Base-by-base conservation (phyloP, 2,113 vertebrate species). In the Mustelus asterias region DNA sequence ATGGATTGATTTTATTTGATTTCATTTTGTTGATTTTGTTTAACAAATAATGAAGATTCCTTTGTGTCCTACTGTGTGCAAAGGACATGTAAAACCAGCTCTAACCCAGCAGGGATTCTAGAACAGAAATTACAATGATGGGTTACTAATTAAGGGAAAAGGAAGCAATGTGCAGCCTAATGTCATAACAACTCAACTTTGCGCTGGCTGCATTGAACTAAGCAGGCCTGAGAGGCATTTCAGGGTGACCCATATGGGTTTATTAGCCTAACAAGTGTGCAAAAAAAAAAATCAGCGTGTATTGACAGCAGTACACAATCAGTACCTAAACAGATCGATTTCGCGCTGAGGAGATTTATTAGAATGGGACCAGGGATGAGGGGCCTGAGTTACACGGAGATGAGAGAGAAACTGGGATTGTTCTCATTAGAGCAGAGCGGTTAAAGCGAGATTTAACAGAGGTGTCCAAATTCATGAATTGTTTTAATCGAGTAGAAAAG, bases 61-160 rank as follows among this genome's bases (percentile, higher is more conserved):
- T 88, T 26, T 58, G 24, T 60, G 60, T 29, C 44, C 1, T 29
- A 14, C 86, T 89, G 11, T 37, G 44, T 29, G 33, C 22, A 60
- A 90, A 60, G 14, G 22, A 90, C 26, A 60, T 11, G 26, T 0
- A 89, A 29, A 89, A 58, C 86, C 44, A 58, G 20, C 22, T 48
- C 8, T 3, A 88, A 24, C 10, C 24, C 20, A 88, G 29, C 29
- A 78, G 78, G 78, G 9, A 80, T 37, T n/a, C 11, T 80, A 80
- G 78, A 37, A 16, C n/a, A 37, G n/a, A 80, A 11, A 20, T 37
- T 41, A 67, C 67, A 67, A 69, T 92, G 63, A 16, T 60, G 60
- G 89, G 89, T 92, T 58, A 92, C 58, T 63, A 92, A 92, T 92
- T 63, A 63, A 92, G 54, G 63, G 54, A 92, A 85, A 85, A 44